These are phyloP conservation scores for Pygmarrhopalites habei DNA, from an alignment of 1,140 invertebrate species.

Conservation along the genomic window DNA sequence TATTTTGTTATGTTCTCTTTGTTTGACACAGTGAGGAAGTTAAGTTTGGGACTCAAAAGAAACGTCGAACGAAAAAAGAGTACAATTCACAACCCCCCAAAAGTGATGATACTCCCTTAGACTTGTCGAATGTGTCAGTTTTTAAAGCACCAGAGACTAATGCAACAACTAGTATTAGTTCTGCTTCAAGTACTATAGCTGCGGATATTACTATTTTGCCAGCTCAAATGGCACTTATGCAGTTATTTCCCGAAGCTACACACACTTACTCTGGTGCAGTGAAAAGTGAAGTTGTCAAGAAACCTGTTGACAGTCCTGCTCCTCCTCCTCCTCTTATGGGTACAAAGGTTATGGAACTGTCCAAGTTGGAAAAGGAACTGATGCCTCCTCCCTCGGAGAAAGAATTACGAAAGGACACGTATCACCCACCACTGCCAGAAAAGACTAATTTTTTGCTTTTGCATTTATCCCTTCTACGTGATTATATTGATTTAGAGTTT, in stretches of 20 bases:
- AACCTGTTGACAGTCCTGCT: too few relatives aligned
- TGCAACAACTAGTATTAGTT: neutral
- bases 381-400: neutral
- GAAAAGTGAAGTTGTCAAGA: neutral
- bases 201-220: too few relatives aligned
- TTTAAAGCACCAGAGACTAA: neutral
- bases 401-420: constrained; percentile 9
- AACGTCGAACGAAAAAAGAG: constrained; percentile 9
- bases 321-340: neutral
- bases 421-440: constrained; percentile 57
- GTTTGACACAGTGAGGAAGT: constrained; percentile 39
- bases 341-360: neutral
- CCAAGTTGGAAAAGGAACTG: neutral
- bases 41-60: constrained; percentile 24
- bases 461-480: constrained; percentile 81
- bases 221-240: neutral
- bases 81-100: neutral
- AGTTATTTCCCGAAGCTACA: too few relatives aligned
- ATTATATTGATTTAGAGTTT: constrained; percentile 92
- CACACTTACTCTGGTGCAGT: neutral
- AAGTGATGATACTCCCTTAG: constrained; percentile 5
- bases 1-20: too few relatives aligned
- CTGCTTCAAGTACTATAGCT: neutral
- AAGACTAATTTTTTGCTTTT: constrained; percentile 88
- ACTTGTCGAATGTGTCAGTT: constrained; percentile 24